Evolutionary conservation across 2,888 invertebrate species (phyloP).

Genomic region (Cloeon dipterum): DNA sequence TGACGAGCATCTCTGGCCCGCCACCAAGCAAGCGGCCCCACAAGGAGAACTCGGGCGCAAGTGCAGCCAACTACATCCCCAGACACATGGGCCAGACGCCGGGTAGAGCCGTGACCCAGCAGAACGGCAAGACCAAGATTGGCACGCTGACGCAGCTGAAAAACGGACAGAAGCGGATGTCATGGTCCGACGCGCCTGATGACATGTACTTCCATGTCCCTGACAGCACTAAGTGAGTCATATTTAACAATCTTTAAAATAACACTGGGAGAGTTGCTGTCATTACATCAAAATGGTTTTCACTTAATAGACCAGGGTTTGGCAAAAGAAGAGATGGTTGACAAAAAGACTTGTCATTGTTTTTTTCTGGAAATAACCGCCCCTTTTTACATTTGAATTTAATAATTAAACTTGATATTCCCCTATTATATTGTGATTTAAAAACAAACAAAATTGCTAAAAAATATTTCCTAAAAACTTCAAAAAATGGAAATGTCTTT

Average conservation of each 20-base stretch:
- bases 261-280: no score
- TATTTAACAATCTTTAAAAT: neutral
- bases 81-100: conserved; percentile 30
- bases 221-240: conserved; percentile 64
- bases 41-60: conserved; percentile 28
- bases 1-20: neutral
- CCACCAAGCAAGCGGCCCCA: conserved; percentile 63
- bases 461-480: no score
- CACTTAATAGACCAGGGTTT: no score
- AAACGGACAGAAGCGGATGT: conserved; percentile 67
- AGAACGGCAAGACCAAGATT: conserved; percentile 64
- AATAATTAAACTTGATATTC: no score
- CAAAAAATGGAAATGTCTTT: no score
- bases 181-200: conserved; percentile 96
- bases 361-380: no score
- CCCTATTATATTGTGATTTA: no score
- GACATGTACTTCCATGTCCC: conserved; percentile 90
- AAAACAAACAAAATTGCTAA: no score
- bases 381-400: no score
- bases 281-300: no score
- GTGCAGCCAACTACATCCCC: conserved; percentile 16
- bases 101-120: conserved; percentile 24
- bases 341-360: no score
- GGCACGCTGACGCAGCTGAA: conserved; percentile 55
- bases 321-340: no score